phyloP scores from a whole-genome alignment of 2,113 vertebrate species.

The Periophthalmodon schlosseri region DNA sequence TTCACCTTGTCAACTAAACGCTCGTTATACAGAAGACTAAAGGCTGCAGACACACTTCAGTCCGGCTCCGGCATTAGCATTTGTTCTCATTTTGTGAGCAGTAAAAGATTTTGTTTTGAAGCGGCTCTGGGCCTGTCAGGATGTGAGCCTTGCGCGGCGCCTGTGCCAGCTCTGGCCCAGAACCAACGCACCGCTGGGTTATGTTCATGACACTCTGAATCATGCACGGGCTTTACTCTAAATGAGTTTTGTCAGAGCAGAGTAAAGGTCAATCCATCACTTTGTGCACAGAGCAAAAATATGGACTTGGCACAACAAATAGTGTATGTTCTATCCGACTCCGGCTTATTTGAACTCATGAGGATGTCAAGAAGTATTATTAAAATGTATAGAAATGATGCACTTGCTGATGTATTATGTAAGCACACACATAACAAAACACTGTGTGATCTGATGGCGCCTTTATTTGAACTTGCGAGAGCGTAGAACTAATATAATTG shows the following conservation, averaged over 20 bases:
- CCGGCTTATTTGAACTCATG: background rate
- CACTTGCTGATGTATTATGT: too few species aligned
- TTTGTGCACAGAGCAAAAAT: background rate
- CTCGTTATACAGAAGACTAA: background rate
- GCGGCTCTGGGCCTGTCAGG: background rate
- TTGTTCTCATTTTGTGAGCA: conserved; percentile 2
- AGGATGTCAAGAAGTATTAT: background rate
- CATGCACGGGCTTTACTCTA: conserved; percentile 7
- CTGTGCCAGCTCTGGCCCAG: background rate
- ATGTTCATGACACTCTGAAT: conserved; percentile 8
- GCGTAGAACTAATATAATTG: too few species aligned
- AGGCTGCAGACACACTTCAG: background rate
- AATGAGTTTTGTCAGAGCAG: conserved; percentile 7
- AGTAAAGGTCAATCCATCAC: conserved; percentile 15
- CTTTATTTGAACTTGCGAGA: too few species aligned
- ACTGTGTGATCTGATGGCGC: too few species aligned
- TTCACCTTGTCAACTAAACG: background rate
- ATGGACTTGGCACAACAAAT: conserved; percentile 1
- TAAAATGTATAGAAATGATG: too few species aligned
- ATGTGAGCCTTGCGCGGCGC: background rate
- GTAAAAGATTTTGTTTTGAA: background rate
- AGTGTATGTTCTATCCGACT: background rate
- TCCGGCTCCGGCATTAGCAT: background rate
- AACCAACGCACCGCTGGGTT: background rate
- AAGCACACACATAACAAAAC: too few species aligned